phyloP scores from a whole-genome alignment of 2,797 vertebrate genomes.

The Amazonetta brasiliensis region DNA sequence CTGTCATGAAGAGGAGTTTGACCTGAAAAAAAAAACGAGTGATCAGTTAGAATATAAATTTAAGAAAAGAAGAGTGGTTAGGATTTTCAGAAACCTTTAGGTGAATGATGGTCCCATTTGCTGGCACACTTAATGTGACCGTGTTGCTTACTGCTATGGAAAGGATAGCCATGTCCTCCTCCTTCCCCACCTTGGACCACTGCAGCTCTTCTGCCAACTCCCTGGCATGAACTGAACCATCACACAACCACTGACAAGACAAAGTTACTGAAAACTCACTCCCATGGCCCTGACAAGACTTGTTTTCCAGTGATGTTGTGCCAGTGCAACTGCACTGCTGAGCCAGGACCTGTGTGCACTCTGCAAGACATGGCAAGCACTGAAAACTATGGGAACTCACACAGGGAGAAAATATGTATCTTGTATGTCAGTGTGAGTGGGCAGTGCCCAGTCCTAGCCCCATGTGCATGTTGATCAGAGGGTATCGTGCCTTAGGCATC shows the following conservation, averaged over 20 bases:
- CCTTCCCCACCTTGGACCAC: background rate
- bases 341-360: background rate
- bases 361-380: background rate
- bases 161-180: background rate
- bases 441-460: background rate
- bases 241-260: background rate
- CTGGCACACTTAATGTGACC: background rate
- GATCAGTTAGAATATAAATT: background rate
- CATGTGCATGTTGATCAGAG: background rate
- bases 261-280: background rate
- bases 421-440: background rate
- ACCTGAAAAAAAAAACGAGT: background rate
- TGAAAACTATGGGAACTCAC: background rate
- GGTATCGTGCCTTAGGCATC: background rate
- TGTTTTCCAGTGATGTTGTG: background rate
- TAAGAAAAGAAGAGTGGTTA: background rate
- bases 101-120: background rate
- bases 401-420: background rate
- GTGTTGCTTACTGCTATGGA: background rate
- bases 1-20: background rate
- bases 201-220: background rate
- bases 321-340: background rate
- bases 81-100: background rate
- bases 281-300: background rate
- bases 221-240: background rate